Percentiles rank a stretch among this genome's conserved stretches.
These are phyloP conservation scores for Triops cancriformis DNA, from an alignment of 1,140 invertebrate species.

Conservation along the genomic window DNA sequence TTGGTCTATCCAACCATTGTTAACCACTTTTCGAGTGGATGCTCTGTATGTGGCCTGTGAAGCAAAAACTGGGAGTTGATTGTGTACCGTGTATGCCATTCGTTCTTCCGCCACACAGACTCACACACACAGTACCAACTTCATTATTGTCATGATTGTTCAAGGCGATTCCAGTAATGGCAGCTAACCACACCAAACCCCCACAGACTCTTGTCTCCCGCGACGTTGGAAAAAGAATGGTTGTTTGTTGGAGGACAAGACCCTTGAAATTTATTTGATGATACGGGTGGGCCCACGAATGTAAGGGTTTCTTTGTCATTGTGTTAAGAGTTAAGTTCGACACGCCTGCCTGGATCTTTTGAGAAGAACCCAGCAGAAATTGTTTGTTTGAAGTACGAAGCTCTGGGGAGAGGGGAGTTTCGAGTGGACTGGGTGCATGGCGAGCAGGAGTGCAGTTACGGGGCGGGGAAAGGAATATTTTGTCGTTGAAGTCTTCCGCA, in stretches of 20 bases:
- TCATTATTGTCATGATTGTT: slow-evolving; percentile 2
- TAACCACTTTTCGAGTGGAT: not conserved
- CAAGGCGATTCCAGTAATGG: not conserved
- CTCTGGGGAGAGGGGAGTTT: not conserved
- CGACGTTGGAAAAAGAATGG: not conserved
- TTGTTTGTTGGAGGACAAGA: not conserved
- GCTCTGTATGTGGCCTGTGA: not conserved
- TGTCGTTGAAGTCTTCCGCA: not conserved
- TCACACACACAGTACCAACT: not conserved
- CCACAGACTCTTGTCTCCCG: not conserved
- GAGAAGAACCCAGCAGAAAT: not conserved
- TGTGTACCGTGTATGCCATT: not conserved
- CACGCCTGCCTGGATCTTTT: not conserved
- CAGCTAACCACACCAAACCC: not conserved
- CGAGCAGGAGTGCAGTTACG: not conserved
- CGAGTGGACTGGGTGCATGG: not conserved
- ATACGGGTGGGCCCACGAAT: slow-evolving; percentile 2
- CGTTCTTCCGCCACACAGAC: not conserved
- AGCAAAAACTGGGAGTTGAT: not conserved
- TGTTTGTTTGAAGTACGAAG: not conserved
- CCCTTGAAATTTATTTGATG: not conserved
- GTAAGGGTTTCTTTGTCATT: not conserved
- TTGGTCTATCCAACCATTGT: not conserved
- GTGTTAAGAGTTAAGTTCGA: slow-evolving; percentile 11
- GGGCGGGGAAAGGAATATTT: not conserved